phyloP scores from a whole-genome alignment of 2,113 vertebrate genomes.

The Psephotus haematonotus region DNA sequence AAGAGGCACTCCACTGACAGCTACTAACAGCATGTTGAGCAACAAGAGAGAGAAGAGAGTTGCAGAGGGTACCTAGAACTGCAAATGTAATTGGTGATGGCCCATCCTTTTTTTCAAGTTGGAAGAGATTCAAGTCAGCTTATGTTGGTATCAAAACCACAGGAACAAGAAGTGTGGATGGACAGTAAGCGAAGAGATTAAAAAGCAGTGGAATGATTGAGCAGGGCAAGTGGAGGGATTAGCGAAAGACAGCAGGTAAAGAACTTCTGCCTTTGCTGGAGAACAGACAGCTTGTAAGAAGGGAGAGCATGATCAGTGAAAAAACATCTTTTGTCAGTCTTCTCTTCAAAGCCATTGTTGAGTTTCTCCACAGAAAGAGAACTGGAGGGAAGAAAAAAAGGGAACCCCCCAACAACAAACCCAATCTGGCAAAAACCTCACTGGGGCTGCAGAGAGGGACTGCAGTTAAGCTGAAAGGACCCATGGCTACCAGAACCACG shows the following conservation, averaged over 20 bases:
- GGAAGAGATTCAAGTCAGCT: background rate
- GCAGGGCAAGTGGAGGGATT: background rate
- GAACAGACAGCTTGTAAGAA: background rate
- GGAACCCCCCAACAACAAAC: background rate
- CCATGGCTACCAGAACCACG: background rate
- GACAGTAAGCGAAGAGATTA: background rate
- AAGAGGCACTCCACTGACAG: background rate
- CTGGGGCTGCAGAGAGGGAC: background rate
- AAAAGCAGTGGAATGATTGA: background rate
- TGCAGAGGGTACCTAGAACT: background rate
- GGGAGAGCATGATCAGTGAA: background rate
- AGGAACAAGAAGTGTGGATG: background rate
- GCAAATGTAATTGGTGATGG: background rate
- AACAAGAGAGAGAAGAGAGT: background rate
- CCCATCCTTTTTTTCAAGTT: background rate
- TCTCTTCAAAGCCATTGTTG: background rate
- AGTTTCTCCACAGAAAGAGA: background rate
- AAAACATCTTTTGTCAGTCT: background rate
- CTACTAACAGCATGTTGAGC: background rate
- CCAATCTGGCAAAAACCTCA: background rate
- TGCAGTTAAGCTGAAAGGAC: background rate
- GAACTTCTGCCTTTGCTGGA: background rate
- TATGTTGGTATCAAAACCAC: background rate
- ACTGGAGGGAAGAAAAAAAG: background rate
- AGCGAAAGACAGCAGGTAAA: background rate